phyloP scores from a whole-genome alignment of 2,113 vertebrate genomes.

The Diphyllodes magnificus region DNA sequence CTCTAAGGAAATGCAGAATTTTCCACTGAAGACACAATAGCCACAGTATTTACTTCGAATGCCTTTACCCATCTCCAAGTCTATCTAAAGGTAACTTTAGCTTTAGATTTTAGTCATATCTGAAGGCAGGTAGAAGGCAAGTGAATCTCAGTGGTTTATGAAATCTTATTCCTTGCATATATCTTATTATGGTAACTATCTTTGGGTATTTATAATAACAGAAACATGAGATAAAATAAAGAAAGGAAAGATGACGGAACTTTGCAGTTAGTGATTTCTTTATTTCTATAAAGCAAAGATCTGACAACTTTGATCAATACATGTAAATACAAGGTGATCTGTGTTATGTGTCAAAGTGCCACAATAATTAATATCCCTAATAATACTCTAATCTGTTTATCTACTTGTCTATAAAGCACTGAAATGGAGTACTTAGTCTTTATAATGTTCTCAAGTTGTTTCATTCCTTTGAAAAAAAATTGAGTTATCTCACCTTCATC shows the following conservation, averaged over 20 bases:
- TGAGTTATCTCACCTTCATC: background rate
- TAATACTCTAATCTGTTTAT: background rate
- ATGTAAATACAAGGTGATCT: background rate
- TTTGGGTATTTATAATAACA: background rate
- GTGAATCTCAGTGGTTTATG: background rate
- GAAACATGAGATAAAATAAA: background rate
- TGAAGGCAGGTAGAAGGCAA: background rate
- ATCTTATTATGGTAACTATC: background rate
- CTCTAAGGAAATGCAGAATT: background rate
- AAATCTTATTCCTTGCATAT: background rate
- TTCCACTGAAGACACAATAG: background rate
- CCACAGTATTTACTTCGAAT: background rate
- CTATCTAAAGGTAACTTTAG: background rate
- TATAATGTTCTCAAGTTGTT: background rate
- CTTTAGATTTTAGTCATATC: background rate
- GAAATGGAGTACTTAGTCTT: background rate
- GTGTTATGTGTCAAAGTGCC: background rate
- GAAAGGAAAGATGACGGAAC: background rate
- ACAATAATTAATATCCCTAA: conserved; percentile 27
- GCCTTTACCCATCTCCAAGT: background rate
- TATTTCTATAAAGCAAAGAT: background rate
- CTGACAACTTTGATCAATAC: background rate
- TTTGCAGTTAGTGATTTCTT: background rate
- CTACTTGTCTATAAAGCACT: background rate
- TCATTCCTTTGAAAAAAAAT: background rate